Base-by-base conservation (phyloP, 2,888 invertebrate species). In the Habroteleia sp. region DNA sequence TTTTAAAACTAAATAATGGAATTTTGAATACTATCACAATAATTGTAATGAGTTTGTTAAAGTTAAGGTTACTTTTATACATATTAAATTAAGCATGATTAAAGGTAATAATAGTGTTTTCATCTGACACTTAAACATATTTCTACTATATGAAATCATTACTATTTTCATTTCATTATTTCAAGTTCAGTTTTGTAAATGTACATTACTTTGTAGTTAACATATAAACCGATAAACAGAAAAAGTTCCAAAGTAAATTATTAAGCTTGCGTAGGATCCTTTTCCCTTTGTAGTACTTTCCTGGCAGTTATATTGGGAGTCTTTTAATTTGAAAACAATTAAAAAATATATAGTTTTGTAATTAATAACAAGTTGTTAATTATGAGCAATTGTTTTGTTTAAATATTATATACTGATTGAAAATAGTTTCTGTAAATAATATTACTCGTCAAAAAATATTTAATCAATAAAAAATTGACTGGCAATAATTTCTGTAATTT, bases 241-340 rank as follows among this genome's bases (percentile, higher is more conserved):
- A 65, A 65, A 65, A 65, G 65, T 65, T 65, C 52, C 52, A 27
- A 42, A 23, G 17, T 52, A 27, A 44, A 50, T 65, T 20, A 25
- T 50, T 2, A n/a, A 42, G 65, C 52, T 52, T 65, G 65, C 65
- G 65, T 65, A 65, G 52, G 52, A 65, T 65, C 65, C 65, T 65
- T 65, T 65, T 65, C 65, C 65, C 52, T 52, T 11, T 63, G 63
- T 63, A 63, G 50, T 50, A 41, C 41, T 50, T 44, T 52, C 37
- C n/a, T 46, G 25, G 11, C 25, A 14, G 2, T 52, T 63, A 41
- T 13, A 8, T 10, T 52, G 50, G 63, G 63, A 62, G 62, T 62
- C 48, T 62, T 29, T 62, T 39, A 58, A 62, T 62, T 62, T 62
- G 62, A 62, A 48, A 60, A 37, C 14, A 7, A n/a, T n/a, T n/a